phyloP scores from a whole-genome alignment of 2,888 invertebrate genomes.

The Nymphalis c-album region DNA sequence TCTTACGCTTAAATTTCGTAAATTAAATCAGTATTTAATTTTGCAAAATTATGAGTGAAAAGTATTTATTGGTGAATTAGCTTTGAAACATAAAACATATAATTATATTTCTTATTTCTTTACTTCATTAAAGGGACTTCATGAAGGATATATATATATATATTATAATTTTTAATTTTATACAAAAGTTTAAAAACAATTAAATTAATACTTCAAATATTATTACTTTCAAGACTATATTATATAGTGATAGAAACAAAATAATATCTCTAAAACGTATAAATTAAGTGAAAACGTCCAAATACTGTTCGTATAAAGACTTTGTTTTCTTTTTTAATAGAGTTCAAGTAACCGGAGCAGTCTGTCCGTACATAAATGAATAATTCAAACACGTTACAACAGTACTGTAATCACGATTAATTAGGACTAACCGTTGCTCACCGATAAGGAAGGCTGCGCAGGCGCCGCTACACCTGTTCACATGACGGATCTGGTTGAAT shows the following conservation, averaged over 20 bases:
- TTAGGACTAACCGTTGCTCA: slow-evolving; percentile 41
- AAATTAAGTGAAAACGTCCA: not conserved
- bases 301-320: no score
- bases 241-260: no score
- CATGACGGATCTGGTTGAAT: slow-evolving; percentile 25
- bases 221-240: not conserved
- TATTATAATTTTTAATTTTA: no score
- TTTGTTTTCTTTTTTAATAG: not conserved
- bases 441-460: slow-evolving; percentile 35
- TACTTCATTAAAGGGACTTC: no score
- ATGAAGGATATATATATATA: no score
- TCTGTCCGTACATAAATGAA: slow-evolving; percentile 19
- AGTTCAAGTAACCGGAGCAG: not conserved
- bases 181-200: no score
- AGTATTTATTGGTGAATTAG: no score
- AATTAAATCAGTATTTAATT: no score
- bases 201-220: not conserved
- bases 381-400: slow-evolving; percentile 34
- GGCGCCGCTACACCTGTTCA: slow-evolving; percentile 17
- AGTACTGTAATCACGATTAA: slow-evolving; percentile 37
- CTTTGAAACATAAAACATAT: no score
- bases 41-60: no score
- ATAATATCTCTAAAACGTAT: not conserved
- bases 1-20: no score
- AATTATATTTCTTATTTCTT: no score